Evolutionary conservation across 2,113 vertebrate genomes (phyloP).

Genomic region (Urocolius indicus): DNA sequence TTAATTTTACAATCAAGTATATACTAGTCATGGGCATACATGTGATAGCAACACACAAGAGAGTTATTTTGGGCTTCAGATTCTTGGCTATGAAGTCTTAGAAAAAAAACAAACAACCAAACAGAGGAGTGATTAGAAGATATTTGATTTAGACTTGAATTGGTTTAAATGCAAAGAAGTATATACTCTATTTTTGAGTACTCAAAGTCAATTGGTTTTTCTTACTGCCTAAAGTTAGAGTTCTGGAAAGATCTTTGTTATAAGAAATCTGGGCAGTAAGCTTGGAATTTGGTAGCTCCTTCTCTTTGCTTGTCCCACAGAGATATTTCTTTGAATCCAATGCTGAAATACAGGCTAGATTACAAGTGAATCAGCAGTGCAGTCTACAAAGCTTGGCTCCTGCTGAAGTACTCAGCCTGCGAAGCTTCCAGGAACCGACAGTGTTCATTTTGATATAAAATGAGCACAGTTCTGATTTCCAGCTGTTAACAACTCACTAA

Average conservation of each 20-base stretch:
- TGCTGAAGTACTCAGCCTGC: not conserved
- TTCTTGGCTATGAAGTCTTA: not conserved
- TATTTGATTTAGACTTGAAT: not conserved
- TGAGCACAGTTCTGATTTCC: not conserved
- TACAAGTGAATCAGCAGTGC: not conserved
- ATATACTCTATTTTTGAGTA: not conserved
- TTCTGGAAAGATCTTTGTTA: not conserved
- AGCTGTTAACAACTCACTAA: not conserved
- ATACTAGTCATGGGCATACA: rapidly evolving
- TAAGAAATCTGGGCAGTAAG: not conserved
- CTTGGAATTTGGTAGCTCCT: not conserved
- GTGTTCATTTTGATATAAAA: constrained; percentile 13
- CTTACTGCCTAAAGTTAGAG: not conserved
- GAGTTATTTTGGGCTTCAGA: not conserved
- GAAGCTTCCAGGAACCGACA: not conserved
- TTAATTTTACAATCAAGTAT: not conserved
- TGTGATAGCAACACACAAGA: not conserved
- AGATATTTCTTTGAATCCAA: not conserved
- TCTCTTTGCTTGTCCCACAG: not conserved
- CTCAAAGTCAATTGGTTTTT: not conserved
- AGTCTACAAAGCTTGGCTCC: not conserved
- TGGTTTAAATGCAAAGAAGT: not conserved
- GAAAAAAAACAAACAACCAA: not conserved
- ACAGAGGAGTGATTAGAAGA: not conserved
- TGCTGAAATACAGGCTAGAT: not conserved